These are phyloP conservation scores for Eptesicus fuscus DNA, from an alignment of 2,113 vertebrate genomes.

Conservation along the genomic window DNA sequence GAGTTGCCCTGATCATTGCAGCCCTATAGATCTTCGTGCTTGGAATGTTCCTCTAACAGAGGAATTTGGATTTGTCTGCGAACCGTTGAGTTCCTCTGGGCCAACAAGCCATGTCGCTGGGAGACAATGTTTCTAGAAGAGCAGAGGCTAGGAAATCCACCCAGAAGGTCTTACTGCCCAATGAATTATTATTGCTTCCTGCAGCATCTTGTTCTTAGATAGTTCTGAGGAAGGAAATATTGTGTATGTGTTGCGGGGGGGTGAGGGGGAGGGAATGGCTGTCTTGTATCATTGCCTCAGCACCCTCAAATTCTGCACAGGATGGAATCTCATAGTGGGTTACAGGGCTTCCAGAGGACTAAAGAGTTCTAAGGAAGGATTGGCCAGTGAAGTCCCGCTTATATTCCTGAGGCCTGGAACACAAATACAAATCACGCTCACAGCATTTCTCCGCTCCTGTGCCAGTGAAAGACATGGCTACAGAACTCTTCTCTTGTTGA, in stretches of 20 bases:
- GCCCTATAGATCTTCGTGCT: not conserved
- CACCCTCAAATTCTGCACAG: not conserved
- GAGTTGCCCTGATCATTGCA: too few relatives aligned
- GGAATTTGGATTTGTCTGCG: not conserved
- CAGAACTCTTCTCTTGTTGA: not conserved
- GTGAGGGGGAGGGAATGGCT: not conserved
- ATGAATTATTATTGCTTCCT: not conserved
- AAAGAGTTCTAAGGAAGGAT: not conserved
- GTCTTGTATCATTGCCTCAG: too few relatives aligned
- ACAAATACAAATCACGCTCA: not conserved
- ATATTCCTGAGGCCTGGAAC: not conserved
- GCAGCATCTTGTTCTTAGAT: not conserved
- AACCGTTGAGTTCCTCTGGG: not conserved
- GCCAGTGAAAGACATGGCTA: not conserved
- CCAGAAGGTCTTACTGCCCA: not conserved
- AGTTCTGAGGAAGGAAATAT: not conserved
- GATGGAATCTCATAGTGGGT: not conserved
- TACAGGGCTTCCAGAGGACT: not conserved
- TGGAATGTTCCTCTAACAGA: not conserved
- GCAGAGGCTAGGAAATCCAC: not conserved
- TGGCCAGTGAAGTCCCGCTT: not conserved
- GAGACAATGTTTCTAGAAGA: not conserved
- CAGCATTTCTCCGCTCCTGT: fast-evolving
- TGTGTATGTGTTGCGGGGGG: too few relatives aligned
- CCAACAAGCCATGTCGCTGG: not conserved